Conservation (phyloP, 2,113 vertebrate species). For the Sylvicapra grimmia region DNA sequence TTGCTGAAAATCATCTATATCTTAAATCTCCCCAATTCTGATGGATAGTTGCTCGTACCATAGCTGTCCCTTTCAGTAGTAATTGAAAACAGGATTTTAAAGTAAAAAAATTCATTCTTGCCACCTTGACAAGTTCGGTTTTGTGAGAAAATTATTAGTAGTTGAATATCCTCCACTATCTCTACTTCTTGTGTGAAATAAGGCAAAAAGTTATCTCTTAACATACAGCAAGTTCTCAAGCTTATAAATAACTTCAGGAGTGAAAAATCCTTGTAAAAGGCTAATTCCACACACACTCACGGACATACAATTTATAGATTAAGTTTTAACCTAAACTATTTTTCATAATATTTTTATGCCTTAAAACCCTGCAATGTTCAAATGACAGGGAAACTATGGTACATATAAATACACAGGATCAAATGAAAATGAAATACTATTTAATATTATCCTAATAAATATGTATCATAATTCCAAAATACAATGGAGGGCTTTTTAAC, state of each 20-base stretch:
- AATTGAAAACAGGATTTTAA: slow-evolving; percentile 16
- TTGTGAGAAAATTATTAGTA: slow-evolving; percentile 23
- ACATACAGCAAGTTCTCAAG: background rate
- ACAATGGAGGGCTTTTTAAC: background rate
- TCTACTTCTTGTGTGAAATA: slow-evolving; percentile 13
- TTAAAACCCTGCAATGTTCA: background rate
- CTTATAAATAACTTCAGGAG: background rate
- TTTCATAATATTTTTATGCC: background rate
- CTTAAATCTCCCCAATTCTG: background rate
- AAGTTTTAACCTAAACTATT: background rate
- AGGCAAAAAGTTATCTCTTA: background rate
- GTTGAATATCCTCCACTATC: background rate
- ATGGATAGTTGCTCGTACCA: background rate
- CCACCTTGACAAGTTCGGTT: background rate
- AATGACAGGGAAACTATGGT: background rate
- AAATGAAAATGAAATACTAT: background rate
- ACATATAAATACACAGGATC: background rate
- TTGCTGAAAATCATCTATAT: slow-evolving; percentile 20
- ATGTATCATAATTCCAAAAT: background rate
- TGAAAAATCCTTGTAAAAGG: background rate
- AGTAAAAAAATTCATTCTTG: slow-evolving; percentile 10
- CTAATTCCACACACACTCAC: background rate
- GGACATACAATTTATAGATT: background rate
- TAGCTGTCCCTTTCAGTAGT: background rate
- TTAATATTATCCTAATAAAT: background rate